Percentiles rank a stretch among this genome's conserved stretches.
These are phyloP conservation scores for Micronycteris hirsuta DNA, from an alignment of 2,113 vertebrate genomes.

Conservation along the genomic window DNA sequence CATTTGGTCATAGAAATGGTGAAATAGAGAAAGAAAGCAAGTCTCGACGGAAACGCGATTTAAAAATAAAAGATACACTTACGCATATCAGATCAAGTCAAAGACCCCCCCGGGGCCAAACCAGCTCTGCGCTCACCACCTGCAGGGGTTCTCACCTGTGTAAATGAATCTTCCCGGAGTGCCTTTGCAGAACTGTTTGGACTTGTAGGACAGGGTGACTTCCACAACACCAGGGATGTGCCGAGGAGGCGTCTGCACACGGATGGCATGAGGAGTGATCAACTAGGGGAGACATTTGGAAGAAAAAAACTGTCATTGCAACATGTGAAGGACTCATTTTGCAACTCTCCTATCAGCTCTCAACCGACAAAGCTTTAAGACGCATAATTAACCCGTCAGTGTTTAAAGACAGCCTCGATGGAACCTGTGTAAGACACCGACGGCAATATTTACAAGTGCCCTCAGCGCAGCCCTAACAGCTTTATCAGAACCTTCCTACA, in stretches of 20 bases:
- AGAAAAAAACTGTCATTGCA: conserved; percentile 53
- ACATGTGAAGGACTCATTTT: conserved; percentile 69
- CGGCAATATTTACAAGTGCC: conserved; percentile 78
- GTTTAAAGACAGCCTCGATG: conserved; percentile 74
- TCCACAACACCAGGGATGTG: conserved; percentile 99
- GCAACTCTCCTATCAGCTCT: conserved; percentile 71
- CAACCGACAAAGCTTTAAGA: conserved; percentile 82
- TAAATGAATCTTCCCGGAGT: conserved; percentile 99
- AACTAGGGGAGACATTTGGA: conserved; percentile 84
- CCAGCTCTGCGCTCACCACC: not conserved
- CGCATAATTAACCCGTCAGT: conserved; percentile 80
- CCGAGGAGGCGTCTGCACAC: conserved; percentile 97
- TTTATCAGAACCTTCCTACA: conserved; percentile 75
- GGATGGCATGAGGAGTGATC: conserved; percentile 98
- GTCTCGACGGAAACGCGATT: not conserved
- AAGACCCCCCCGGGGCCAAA: not conserved
- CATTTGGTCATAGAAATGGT: not conserved
- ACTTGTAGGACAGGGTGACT: conserved; percentile 99
- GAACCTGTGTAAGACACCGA: conserved; percentile 73
- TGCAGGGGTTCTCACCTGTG: conserved; percentile 87
- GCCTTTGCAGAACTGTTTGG: conserved; percentile 99
- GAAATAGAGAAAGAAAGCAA: not conserved
- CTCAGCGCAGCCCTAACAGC: conserved; percentile 54
- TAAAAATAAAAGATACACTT: not conserved
- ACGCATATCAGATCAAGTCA: not conserved